These are phyloP conservation scores for Rosalia funebris DNA, from an alignment of 2,888 invertebrate species.

Conservation along the genomic window DNA sequence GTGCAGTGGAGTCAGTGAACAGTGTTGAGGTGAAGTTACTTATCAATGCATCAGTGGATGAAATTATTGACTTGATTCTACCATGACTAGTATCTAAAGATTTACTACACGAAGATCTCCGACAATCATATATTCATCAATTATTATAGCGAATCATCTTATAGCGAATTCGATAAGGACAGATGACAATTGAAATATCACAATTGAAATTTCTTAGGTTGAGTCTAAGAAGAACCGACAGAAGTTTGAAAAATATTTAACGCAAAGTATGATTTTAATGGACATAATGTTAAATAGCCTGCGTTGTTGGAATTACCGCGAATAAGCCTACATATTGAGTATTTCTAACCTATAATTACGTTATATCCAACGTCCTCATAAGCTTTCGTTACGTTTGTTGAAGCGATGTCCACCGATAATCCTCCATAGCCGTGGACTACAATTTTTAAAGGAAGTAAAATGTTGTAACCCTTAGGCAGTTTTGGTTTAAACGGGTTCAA, in stretches of 20 bases:
- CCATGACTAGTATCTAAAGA: no score
- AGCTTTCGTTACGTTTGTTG: constrained; percentile 55
- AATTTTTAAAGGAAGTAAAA: constrained; percentile 54
- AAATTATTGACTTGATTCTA: no score
- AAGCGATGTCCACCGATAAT: constrained; percentile 57
- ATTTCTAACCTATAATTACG: constrained; percentile 56
- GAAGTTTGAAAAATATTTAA: neutral
- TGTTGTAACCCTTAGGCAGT: constrained; percentile 50
- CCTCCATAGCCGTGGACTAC: constrained; percentile 64
- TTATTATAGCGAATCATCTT: no score
- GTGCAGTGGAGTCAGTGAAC: no score
- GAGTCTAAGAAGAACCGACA: no score
- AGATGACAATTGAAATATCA: no score
- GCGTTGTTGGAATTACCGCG: neutral
- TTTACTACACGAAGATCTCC: no score
- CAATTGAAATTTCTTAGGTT: no score
- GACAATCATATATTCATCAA: no score
- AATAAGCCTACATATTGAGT: neutral
- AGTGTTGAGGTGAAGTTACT: no score
- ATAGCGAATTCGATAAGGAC: no score
- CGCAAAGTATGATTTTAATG: neutral
- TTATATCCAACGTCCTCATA: constrained; percentile 57
- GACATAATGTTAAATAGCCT: neutral
- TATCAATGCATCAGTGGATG: no score
- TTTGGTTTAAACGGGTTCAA: constrained; percentile 55